Evolutionary conservation across 1,140 invertebrate species (phyloP), one percentile per base, ranked within the genome.

Genomic region (Platyscapa corneri): DNA sequence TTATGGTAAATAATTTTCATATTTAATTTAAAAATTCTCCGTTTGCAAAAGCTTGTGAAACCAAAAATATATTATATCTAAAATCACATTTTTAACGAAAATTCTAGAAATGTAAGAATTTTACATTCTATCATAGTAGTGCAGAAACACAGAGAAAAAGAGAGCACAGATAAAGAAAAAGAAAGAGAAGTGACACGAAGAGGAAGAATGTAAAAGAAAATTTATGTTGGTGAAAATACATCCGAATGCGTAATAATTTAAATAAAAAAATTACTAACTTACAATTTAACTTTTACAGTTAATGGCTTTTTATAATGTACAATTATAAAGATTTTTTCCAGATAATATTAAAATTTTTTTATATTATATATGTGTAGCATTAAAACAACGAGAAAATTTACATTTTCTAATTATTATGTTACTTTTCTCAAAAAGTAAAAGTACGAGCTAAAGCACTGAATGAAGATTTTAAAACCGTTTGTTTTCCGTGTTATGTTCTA

Each of bases 251-350:
- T 42, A n/a, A 74, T 74, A 74, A 74, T 39, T 74, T 42, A 74
- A 39, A 72, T 72, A 72, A 74, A 74, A 74, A 74, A 74, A 42
- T 42, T 42, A 42, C 14, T n/a, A 74, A 42, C 70, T 74, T 74
- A 18, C 42, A 74, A 74, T 42, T 74, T 74, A 39, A 8, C 37
- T 74, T 74, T 74, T 42, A 74, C 23, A 74, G 42, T 74, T 74
- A 74, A 74, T n/a, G 20, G 37, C 70, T n/a, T 74, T 42, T 42
- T 42, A 42, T 74, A 42, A 16, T 42, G 39, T 23, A 74, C 37
- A 42, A 74, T 74, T 74, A 27, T 27, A 42, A 74, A 74, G 70
- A 39, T 74, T 37, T 53, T 74, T 42, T n/a, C 37, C 30, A 8
- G 37, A 27, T 74, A 42, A 74, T n/a, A 74, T 74, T 39, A 27